A percentile compares a stretch with the other conserved stretches of the same genome.
phyloP scores from a whole-genome alignment of 2,888 invertebrate species.

The Merodon equestris region DNA sequence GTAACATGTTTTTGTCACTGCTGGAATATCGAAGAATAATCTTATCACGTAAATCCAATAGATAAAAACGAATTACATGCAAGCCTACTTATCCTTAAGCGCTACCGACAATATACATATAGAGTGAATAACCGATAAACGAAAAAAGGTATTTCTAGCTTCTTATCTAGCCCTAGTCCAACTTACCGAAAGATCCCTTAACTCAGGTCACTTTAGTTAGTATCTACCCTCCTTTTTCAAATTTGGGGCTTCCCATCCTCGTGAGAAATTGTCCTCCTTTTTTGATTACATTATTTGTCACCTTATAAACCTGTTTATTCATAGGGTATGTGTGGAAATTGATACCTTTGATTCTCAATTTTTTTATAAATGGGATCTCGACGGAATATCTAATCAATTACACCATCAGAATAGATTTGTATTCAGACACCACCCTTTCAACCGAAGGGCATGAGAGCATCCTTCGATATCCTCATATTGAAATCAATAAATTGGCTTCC shows the following conservation, averaged over 20 bases:
- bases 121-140: slow-evolving; percentile 33
- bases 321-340: no score
- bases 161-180: slow-evolving; percentile 25
- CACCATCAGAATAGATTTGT: slow-evolving; percentile 62
- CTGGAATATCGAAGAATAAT: no score
- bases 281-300: no score
- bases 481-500: slow-evolving; percentile 52
- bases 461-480: slow-evolving; percentile 38
- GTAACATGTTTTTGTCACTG: no score
- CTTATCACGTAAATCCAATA: no score
- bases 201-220: slow-evolving; percentile 52
- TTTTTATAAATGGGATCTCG: neutral
- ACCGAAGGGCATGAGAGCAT: slow-evolving; percentile 17
- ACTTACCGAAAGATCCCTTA: slow-evolving; percentile 40
- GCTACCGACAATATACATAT: slow-evolving; percentile 10
- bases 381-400: slow-evolving; percentile 65
- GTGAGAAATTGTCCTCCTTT: no score
- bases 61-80: no score
- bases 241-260: neutral
- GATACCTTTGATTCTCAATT: no score
- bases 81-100: no score
- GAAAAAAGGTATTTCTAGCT: slow-evolving; percentile 26
- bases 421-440: slow-evolving; percentile 39
- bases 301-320: no score
- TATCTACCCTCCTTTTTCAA: slow-evolving; percentile 2